Base-by-base conservation (phyloP, 1,140 invertebrate species). In the Lethocerus indicus region DNA sequence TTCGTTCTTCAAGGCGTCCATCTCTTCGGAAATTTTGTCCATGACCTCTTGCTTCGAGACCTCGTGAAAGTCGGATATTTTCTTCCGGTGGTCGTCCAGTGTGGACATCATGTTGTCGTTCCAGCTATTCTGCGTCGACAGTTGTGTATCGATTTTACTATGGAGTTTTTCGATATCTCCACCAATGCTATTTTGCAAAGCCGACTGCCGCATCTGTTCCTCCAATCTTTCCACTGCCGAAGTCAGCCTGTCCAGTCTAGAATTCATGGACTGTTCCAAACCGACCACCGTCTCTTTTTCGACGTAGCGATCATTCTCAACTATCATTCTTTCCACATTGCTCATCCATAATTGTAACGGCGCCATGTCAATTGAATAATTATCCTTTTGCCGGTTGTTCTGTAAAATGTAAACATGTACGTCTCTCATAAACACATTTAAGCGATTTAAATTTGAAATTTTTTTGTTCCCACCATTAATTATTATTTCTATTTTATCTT, bases 351-450 rank as follows among this genome's bases (percentile, higher is more conserved):
- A 61, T 23, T 75, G 68, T 51, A 84, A 59, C 45, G 74, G 72
- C 51, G 83, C 70, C 26, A 73, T 71, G 36, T 78, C 74, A 12
- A 83, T 64, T 4, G 69, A 69, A 53, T 82, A 78, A 35, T 71
- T 67, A 0, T 75, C 76, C 57, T 81, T 73, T 52, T 81, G 78
- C 47, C 73, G 64, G 57, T 80, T 76, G 57, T 71, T 75, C 73
- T 81, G 56, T 47, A 60, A 57, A 1, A 44, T 48, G 18, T 35
- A 47, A 16, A 35, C 41, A n/a, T n/a, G n/a, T n/a, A n/a, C n/a
- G n/a, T n/a, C n/a, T n/a, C n/a, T n/a, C n/a, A n/a, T n/a, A n/a
- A n/a, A n/a, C n/a, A n/a, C n/a, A n/a, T n/a, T n/a, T n/a, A n/a
- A n/a, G n/a, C n/a, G n/a, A n/a, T n/a, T n/a, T n/a, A n/a, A n/a